These are phyloP conservation scores for Egretta garzetta DNA, from an alignment of 2,113 vertebrate genomes.

Conservation along the genomic window DNA sequence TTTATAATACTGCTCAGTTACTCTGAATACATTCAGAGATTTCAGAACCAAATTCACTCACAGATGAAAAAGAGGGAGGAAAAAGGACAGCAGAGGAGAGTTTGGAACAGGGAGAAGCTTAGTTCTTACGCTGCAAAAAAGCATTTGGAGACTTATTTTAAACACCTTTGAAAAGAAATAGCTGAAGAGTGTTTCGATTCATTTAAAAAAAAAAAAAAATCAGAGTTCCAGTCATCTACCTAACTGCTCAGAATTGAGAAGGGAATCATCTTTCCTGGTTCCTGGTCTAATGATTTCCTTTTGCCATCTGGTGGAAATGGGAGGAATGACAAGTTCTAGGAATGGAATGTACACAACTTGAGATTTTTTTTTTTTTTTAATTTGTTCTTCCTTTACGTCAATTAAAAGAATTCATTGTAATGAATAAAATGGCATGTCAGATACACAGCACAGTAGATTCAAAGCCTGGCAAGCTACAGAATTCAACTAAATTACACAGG, in stretches of 20 bases:
- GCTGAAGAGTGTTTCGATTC: neutral
- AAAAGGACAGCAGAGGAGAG: neutral
- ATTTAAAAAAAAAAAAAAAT: neutral
- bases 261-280: neutral
- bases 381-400: neutral
- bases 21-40: neutral
- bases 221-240: neutral
- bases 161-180: neutral
- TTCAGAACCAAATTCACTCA: neutral
- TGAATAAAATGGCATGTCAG: neutral
- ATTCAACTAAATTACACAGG: neutral
- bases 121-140: neutral
- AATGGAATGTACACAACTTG: neutral
- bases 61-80: neutral
- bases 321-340: neutral
- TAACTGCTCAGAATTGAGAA: neutral
- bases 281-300: neutral
- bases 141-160: neutral
- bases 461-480: neutral
- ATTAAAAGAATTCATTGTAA: neutral
- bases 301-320: constrained; percentile 49
- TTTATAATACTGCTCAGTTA: neutral
- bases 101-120: neutral
- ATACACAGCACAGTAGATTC: neutral
- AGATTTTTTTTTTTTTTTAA: neutral